Evolutionary conservation across 2,888 invertebrate genomes (phyloP), one percentile per base, ranked within the genome.

Genomic region (Taphrorychus bicolor): DNA sequence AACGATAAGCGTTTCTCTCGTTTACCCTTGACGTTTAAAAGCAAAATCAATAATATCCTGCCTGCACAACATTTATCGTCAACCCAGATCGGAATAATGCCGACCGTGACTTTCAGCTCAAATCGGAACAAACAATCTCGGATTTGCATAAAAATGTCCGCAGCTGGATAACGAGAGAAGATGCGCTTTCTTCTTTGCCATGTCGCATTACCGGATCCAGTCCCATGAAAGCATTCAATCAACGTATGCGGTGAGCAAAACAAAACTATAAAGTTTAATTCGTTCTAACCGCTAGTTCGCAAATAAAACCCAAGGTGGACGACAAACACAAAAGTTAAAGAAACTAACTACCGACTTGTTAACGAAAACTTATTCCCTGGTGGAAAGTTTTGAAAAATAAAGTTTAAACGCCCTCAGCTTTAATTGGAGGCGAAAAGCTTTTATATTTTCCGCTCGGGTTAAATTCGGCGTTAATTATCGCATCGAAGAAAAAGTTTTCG

Each of bases 371-470:
- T 23, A 53, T 23, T 5, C 23, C 23, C 45, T 16, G 45, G 22
- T 53, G 18, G n/a, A 23, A 53, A 19, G 24, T 9, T 19, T 23
- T 21, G 11, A 9, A 22, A 17, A 23, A 59, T 22, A 60, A 60
- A 48, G 52, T 48, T 60, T 21, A 40, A 45, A 21, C 32, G 17
- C 19, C 21, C 51, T 7, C 2, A 41, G 60, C 52, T 40, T 14
- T 32, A 60, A 60, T 41, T 18, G 60, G 22, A 11, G 21, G 21
- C 18, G 17, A 56, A 56, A 24, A 64, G 51, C 58, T 64, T 64
- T 58, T 64, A 64, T 58, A 64, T 56, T 64, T 64, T 64, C 56
- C 58, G 52, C 58, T 57, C 40, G 56, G 42, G 49, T 65, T 59
- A 32, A 51, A 65, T 59, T 59, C 40, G 22, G 32, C 52, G 48